Base-by-base conservation (phyloP, 2,888 invertebrate species). In the Orthosia cruda region DNA sequence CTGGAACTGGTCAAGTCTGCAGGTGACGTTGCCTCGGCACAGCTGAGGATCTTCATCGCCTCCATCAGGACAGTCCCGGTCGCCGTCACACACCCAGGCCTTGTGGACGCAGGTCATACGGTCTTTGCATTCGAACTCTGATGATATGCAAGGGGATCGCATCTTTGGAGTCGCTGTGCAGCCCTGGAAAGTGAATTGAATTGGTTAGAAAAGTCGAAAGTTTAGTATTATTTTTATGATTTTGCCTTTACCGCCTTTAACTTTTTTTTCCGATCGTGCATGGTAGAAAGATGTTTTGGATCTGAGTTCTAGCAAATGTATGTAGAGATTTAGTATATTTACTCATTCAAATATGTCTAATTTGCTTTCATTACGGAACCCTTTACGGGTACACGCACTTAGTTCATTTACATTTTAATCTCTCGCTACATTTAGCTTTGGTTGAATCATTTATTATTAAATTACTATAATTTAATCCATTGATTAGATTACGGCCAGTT, bases 31-130 rank as follows among this genome's bases (percentile, higher is more conserved):
- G 62, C 97, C 97, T 86, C 98, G 98, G 89, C 97, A 97, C 63
- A 97, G 91, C 69, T 97, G 97, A 0, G 97, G 96, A 0, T 97
- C 96, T 93, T 99, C 99, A 91, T 99, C 99, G 0, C 98, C 98
- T 49, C 98, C 98, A 89, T 98, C 98, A 0, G 98, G 98, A 89
- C 99, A 99, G 92, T 99, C 99, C 62, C 97, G 97, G 86, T 98
- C 98, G 2, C 98, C 98, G 89, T 99, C 99, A 91, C 99, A 99
- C 16, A 99, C 96, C 98, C 98, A 99, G 40, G 97, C 97, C 77
- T 97, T 97, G 91, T 98, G 98, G 57, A 99, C 97, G 92, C 99
- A 99, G 1, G 98, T 98, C 87, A 98, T 97, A 59, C 97, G 97
- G 93, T 99, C 99, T 57, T 97, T 97, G 92, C 99, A 99, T 89